Conservation (phyloP, 1,140 invertebrate genomes). For the Holcopasites calliopsidis region DNA sequence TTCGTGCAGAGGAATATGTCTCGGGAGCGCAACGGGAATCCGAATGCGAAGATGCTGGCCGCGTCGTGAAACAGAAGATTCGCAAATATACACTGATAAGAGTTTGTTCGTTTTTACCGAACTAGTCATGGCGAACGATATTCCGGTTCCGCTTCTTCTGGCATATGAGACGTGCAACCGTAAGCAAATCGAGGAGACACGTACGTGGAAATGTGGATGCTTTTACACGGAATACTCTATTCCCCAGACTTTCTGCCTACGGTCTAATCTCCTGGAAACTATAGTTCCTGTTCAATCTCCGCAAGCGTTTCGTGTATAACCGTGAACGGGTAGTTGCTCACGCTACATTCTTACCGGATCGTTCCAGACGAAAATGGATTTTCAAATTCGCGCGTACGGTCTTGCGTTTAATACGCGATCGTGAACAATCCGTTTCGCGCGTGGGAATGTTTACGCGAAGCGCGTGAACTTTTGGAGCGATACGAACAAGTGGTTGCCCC, state of each 20-base stretch:
- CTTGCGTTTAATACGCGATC: not conserved
- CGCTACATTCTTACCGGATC: not conserved
- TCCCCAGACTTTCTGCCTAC: not conserved
- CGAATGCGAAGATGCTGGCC: too few relatives aligned
- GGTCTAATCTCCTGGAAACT: not conserved
- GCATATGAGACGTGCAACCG: not conserved
- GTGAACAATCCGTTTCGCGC: not conserved
- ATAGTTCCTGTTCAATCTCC: conserved; percentile 24
- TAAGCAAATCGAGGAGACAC: conserved; percentile 17
- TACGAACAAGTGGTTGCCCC: conserved; percentile 23
- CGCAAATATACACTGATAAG: too few relatives aligned
- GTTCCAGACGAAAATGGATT: not conserved
- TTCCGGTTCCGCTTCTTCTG: not conserved
- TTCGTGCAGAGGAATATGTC: conserved; percentile 9
- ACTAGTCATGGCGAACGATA: not conserved
- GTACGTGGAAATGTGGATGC: not conserved
- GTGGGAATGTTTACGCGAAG: not conserved
- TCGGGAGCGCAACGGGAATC: not conserved
- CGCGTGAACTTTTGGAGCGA: conserved; percentile 16
- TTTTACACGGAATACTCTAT: not conserved
- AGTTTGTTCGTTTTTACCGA: not conserved
- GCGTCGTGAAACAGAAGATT: not conserved
- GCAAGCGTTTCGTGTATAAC: not conserved
- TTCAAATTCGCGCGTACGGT: not conserved
- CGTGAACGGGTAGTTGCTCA: not conserved